Conservation (phyloP, 2,113 vertebrate genomes). For the Atlantisia rogersi region DNA sequence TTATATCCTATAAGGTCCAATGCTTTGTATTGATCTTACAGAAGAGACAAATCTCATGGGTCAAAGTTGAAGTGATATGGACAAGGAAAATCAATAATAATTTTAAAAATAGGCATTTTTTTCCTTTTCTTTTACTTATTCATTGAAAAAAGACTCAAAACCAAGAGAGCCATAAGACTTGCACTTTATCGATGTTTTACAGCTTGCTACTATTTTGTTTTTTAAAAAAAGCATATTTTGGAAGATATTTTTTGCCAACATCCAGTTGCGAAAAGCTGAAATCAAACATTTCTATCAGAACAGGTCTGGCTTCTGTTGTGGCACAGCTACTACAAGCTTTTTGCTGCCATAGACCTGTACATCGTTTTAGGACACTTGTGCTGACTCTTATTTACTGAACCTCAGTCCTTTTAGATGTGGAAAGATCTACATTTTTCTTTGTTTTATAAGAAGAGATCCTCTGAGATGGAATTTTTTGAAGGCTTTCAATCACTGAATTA, state of each 20-base stretch:
- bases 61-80: constrained; percentile 62
- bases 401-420: not conserved
- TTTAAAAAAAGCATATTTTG: not conserved
- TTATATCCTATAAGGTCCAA: constrained; percentile 58
- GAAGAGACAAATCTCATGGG: constrained; percentile 64
- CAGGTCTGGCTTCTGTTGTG: not conserved
- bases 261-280: not conserved
- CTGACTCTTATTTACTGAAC: not conserved
- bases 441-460: not conserved
- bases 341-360: not conserved
- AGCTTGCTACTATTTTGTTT: not conserved
- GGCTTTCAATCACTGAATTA: not conserved
- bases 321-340: not conserved
- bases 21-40: constrained; percentile 60
- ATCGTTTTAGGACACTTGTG: not conserved
- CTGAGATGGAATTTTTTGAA: not conserved
- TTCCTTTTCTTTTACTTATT: constrained; percentile 49
- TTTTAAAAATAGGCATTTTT: constrained; percentile 54
- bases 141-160: constrained; percentile 18
- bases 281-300: not conserved
- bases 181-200: not conserved
- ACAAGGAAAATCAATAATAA: constrained; percentile 67
- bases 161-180: not conserved
- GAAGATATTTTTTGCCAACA: not conserved
- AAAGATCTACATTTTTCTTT: not conserved